Evolutionary conservation across 2,888 invertebrate species (phyloP).

Genomic region (Lottia scabra): DNA sequence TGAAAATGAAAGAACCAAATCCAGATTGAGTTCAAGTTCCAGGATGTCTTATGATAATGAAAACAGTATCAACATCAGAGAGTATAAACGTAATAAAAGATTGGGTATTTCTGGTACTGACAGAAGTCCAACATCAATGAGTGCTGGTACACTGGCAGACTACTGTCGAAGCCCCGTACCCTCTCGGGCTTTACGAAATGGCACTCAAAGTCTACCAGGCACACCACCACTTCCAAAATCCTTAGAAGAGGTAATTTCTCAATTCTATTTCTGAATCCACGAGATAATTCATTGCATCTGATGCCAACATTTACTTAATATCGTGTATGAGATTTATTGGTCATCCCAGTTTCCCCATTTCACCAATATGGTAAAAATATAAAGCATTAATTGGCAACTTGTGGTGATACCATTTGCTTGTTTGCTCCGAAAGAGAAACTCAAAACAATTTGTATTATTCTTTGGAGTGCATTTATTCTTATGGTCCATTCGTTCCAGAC

Average conservation of each 20-base stretch:
- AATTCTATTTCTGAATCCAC: no score
- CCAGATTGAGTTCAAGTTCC: background rate
- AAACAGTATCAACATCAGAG: background rate
- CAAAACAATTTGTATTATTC: no score
- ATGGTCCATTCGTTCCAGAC: no score
- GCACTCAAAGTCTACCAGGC: slow-evolving; percentile 46
- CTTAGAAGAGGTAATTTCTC: slow-evolving; percentile 40
- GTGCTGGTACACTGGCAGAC: slow-evolving; percentile 40
- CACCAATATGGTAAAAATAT: no score
- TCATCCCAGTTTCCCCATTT: no score
- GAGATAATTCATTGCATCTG: no score
- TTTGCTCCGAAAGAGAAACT: no score
- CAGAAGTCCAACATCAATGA: slow-evolving; percentile 24
- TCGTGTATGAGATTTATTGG: no score
- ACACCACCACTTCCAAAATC: slow-evolving; percentile 36
- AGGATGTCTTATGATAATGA: background rate
- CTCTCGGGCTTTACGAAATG: slow-evolving; percentile 35
- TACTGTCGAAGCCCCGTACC: slow-evolving; percentile 28
- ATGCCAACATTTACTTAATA: no score
- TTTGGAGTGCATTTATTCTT: no score
- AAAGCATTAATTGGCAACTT: no score
- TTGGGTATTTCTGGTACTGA: background rate
- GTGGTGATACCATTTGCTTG: no score
- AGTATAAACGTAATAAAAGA: background rate
- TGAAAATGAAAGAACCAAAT: background rate